Base-by-base conservation (phyloP, 2,113 vertebrate genomes). In the Salvelinus namaycush region DNA sequence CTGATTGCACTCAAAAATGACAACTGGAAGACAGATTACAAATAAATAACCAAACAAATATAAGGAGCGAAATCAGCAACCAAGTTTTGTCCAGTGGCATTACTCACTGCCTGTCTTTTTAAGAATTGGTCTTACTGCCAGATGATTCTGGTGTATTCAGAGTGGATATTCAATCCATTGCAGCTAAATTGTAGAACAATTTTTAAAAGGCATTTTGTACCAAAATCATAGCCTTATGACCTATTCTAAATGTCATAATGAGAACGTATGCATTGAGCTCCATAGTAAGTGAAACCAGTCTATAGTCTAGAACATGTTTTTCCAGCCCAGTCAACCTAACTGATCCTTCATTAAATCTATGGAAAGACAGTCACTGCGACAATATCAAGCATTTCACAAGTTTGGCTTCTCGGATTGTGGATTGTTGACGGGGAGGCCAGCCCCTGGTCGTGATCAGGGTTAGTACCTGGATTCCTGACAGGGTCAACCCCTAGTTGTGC, bases 21-120 rank as follows among this genome's bases (percentile, higher is more conserved):
- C 57, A 72, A 72, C 70, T 86, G 89, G 85, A 90, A 90, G 86
- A 89, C 86, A 84, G 80, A 89, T 78, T 73, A 86, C 90, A 91
- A 89, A 91, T 83, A 87, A 81, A 84, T 81, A 85, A 73, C 83
- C 34, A 57, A 59, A 71, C 22, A 80, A 86, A 44, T 39, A 39
- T 3, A 44, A 44, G 11, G 39, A 31, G 31, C 49, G 29, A 39
- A 79, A 73, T 59, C 5, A 57, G 79, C 70, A 80, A 88, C 83
- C 44, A 78, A 73, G 60, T 77, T 76, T 82, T 54, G 76, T 84
- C 79, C 81, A 83, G 76, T 75, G 77, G 77, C 77, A 81, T 71
- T 66, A 79, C 76, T 44, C 9, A 44, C 39, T 44, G 39, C 39
- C 39, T 44, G 39, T 11, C 39, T 44, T 44, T 44, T 44, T 73